Base-by-base conservation (phyloP, 2,888 invertebrate species). In the Serrognathus titanus region DNA sequence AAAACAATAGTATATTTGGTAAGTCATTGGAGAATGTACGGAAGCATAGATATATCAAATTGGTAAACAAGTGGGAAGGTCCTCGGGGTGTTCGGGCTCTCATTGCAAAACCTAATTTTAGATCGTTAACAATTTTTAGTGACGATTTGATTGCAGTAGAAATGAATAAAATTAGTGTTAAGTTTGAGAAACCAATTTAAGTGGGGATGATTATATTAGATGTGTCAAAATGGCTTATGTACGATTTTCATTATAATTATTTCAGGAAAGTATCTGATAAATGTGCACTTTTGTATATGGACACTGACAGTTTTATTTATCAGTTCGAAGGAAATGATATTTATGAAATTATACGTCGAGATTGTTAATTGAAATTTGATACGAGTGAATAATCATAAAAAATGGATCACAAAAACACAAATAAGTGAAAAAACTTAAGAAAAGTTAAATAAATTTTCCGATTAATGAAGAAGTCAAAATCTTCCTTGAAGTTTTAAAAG, bases 1-100 rank as follows among this genome's bases (percentile, higher is more conserved):
- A 20, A 41, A 40, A 8, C 12, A 51, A 51, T 24, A 41, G 40
- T 10, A 16, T 4, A n/a, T 51, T 51, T 40, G 51, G 51, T n/a
- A 51, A 51, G 12, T 40, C 51, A n/a, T 20, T 51, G 24, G 51
- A 51, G 35, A 51, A 51, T 41, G 16, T 51, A 9, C 1, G 40
- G 41, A 51, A 51, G 5, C 51, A 41, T 11, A 13, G 20, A 41
- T 16, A 2, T 51, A 41, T 51, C 16, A 40, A 40, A 38, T 40
- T 51, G 11, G 48, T 48, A 4, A 48, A 11, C 10, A 35, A 36
- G 9, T 48, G 36, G 36, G 11, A n/a, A 11, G 36, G 48, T 7
- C 36, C 11, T 2, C 2, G 36, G 12, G 48, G 36, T 36, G 48
- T 13, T 4, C 9, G 37, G 13, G 9, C n/a, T 16, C 12, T 48